Evolutionary conservation across 2,888 invertebrate species (phyloP).

Genomic region (Blastobasis adustella): DNA sequence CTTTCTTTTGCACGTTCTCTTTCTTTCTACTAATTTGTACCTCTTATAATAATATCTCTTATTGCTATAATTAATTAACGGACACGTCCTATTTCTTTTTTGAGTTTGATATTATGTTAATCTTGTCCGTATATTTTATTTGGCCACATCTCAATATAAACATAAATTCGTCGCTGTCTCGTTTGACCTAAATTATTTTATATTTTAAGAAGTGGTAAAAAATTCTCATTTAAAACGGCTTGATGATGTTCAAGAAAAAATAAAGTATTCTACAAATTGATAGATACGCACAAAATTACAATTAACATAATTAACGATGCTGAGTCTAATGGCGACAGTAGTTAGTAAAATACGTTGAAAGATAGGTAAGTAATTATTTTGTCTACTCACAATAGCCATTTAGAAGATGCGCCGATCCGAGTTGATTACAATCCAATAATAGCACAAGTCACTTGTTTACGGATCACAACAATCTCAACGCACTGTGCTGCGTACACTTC

Average conservation of each 20-base stretch:
- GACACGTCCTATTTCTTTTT: too few species aligned
- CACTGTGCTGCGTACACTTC: constrained; percentile 42
- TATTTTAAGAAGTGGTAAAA: neutral
- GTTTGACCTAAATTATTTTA: constrained; percentile 21
- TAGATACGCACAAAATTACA: too few species aligned
- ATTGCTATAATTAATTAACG: neutral
- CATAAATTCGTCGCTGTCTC: constrained; percentile 16
- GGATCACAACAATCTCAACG: constrained; percentile 42
- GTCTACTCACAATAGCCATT: constrained; percentile 57
- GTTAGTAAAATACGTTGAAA: too few species aligned
- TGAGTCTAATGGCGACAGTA: too few species aligned
- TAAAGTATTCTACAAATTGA: too few species aligned
- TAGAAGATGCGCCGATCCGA: constrained; percentile 46
- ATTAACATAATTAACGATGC: too few species aligned
- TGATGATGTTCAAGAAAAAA: too few species aligned
- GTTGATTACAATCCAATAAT: constrained; percentile 55
- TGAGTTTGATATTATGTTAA: neutral
- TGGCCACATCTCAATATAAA: constrained; percentile 21
- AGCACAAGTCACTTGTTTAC: constrained; percentile 56
- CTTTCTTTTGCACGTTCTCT: neutral
- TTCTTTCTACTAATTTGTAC: neutral
- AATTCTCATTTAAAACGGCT: too few species aligned
- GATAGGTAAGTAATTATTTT: too few species aligned
- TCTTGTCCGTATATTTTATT: constrained; percentile 5
- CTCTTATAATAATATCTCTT: neutral